Conservation (phyloP, 2,797 vertebrate genomes). For the Rhincodon typus region DNA sequence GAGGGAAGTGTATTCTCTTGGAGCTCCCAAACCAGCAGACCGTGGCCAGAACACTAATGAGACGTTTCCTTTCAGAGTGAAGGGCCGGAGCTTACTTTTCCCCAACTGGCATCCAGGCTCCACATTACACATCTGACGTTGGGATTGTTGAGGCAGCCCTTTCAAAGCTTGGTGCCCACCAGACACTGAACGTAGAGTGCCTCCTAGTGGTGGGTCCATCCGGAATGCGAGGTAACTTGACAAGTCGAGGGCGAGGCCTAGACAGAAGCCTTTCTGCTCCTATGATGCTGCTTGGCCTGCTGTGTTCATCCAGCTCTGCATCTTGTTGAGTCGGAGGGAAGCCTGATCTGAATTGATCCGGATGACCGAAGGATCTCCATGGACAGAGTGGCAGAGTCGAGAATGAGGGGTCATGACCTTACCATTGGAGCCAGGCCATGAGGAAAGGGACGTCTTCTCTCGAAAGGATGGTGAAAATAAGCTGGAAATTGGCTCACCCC, state of each 20-base stretch:
- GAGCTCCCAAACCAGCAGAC: constrained; percentile 6
- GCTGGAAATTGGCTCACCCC: neutral
- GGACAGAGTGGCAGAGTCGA: neutral
- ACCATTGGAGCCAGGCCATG: neutral
- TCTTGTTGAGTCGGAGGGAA: too few species aligned
- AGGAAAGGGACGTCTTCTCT: too few species aligned
- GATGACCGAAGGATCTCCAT: neutral
- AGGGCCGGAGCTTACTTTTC: neutral
- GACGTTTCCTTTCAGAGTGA: constrained; percentile 8
- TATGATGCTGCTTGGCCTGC: too few species aligned
- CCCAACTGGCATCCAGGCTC: neutral
- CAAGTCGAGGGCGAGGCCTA: too few species aligned
- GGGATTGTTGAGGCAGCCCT: neutral
- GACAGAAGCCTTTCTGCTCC: too few species aligned
- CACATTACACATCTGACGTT: neutral
- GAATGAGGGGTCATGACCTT: neutral
- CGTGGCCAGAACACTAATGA: neutral
- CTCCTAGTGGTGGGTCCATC: neutral
- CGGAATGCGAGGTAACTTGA: neutral
- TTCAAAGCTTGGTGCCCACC: neutral
- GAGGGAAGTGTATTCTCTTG: neutral
- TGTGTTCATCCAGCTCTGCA: too few species aligned
- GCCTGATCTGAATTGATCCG: neutral
- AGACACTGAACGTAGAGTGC: neutral
- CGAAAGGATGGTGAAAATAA: neutral